Conservation (phyloP, 1,140 invertebrate species). For the Scaptomyza montana region DNA sequence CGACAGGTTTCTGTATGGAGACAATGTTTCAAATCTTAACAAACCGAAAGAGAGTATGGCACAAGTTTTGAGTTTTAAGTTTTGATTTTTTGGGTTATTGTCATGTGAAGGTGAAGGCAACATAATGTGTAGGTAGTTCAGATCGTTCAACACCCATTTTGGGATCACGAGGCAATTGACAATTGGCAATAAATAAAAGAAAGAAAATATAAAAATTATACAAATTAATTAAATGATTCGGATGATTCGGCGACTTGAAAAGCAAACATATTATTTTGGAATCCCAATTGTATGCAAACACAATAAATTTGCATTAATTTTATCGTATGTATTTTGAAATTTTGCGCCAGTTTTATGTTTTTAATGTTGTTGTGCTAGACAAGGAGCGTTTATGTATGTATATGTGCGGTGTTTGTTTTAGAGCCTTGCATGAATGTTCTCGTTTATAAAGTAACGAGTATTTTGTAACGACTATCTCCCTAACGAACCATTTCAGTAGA, state of each 20-base stretch:
- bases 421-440: not conserved
- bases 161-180: slow-evolving; percentile 34
- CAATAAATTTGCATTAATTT: slow-evolving; percentile 8
- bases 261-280: slow-evolving; percentile 61
- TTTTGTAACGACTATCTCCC: no score
- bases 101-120: slow-evolving; percentile 19
- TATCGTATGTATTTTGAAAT: slow-evolving; percentile 41
- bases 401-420: slow-evolving; percentile 21
- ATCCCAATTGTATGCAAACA: slow-evolving; percentile 45
- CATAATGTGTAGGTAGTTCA: slow-evolving; percentile 23
- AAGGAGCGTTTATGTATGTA: slow-evolving; percentile 20
- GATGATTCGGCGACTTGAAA: slow-evolving; percentile 59
- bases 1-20: slow-evolving; percentile 83
- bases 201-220: slow-evolving; percentile 67
- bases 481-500: not conserved
- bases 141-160: slow-evolving; percentile 30
- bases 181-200: slow-evolving; percentile 60
- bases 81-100: slow-evolving; percentile 18
- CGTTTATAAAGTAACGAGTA: not conserved
- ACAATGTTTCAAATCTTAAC: slow-evolving; percentile 83
- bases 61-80: slow-evolving; percentile 27
- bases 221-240: slow-evolving; percentile 58
- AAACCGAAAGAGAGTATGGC: slow-evolving; percentile 39
- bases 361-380: slow-evolving; percentile 43
- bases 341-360: slow-evolving; percentile 61